Evolutionary conservation across 1,140 invertebrate species (phyloP), one percentile per base, ranked within the genome.

Genomic region (Drosophila serrata): DNA sequence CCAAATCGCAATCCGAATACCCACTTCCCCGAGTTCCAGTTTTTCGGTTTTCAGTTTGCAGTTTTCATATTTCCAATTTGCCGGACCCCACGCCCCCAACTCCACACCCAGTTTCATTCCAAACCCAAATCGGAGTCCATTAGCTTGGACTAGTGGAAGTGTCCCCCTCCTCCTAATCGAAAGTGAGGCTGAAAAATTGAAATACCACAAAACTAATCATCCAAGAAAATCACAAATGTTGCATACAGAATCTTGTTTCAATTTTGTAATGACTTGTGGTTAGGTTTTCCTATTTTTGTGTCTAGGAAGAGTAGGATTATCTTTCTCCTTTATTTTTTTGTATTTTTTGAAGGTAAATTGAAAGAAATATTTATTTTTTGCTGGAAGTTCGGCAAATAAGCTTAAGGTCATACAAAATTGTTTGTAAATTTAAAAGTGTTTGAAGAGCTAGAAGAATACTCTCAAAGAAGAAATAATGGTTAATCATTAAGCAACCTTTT

Each of bases 41-140:
- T 24, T 43, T 81, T 67, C 80, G 39, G 49, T 72, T 82, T 81
- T 63, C 80, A 62, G 51, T 73, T 82, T 82, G 59, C 80, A 69
- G 61, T 69, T 79, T 79, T 70, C 81, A 79, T 82, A 75, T 82
- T 77, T 77, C 75, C 79, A 82, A 82, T 78, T 82, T 82, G 69
- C 53, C 57, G 49, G 45, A n/a, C n/a, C n/a, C 42, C 69, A 58
- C 56, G 43, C 61, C 56, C 37, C 24, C 24, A 24, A 4, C 24
- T n/a, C 24, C 56, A 6, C 59, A 17, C 24, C 33, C 8, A 15
- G 13, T 24, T n/a, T 53, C 4, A 9, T 6, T 55, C 8, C 12
- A 13, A 55, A 1, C 19, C 19, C 33, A 0, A 24, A 6, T n/a
- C 33, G 31, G 33, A 55, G 68, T 60, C 39, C 46, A 77, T 67